Evolutionary conservation across 1,140 invertebrate species (phyloP), one percentile per base, ranked within the genome.

Genomic region (Calycopis cecrops): DNA sequence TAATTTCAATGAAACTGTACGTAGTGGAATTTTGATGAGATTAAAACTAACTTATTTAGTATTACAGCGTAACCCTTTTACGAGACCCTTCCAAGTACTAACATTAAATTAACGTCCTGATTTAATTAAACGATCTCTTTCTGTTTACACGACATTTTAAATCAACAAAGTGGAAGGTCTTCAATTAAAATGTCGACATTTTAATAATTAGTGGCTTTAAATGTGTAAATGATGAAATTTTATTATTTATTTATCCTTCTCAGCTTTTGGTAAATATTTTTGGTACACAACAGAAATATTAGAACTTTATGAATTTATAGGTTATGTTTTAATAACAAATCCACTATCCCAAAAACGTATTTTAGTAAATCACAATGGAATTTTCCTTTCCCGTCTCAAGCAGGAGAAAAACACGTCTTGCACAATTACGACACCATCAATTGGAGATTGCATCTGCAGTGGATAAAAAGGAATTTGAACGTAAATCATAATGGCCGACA

Each of bases 401-500:
- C 21, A 28, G 6, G 21, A 2, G 21, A 6, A 6, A 28, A 28
- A 6, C 21, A 28, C 21, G 21, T 28, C 21, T 28, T 28, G 21
- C 21, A 28, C n/a, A n/a, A n/a, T 28, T 28, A 28, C 21, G 21
- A 2, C 21, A 28, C 21, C 21, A 2, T 28, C 2, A 28, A 28
- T 28, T 28, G 2, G 21, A 28, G 21, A 28, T n/a, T 28, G 21
- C 21, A 28, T 28, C 37, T 53, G 38, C 11, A 16, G 18, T 21
- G 17, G 52, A 44, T 33, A 53, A 42, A 42, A 40, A 52, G 38
- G 33, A n/a, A 34, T 33, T 21, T 35, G n/a, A 44, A 33, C 54
- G 44, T 58, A 58, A 8, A 52, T 58, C 56, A 52, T 58, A 50
- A 18, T 16, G 10, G 28, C 21, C 33, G 42, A 18, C 42, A 16